Evolutionary conservation across 1,140 invertebrate genomes (phyloP), one percentile per base, ranked within the genome.

Genomic region (Anadara kagoshimensis): DNA sequence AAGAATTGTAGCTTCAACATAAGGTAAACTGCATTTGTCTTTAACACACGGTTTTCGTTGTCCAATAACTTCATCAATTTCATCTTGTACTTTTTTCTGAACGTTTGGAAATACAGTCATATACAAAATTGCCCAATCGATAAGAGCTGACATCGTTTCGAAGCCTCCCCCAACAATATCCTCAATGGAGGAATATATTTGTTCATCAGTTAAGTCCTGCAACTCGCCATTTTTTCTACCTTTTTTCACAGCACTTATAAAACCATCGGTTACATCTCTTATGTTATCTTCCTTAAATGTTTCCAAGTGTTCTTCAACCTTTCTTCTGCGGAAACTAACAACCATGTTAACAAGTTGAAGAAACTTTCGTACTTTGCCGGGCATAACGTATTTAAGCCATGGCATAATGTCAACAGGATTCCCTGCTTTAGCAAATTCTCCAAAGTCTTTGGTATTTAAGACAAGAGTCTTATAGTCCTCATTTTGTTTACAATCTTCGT

Each of bases 131-230:
- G 45, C 43, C 78, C 78, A 79, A 16, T 93, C 91, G 12, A 97
- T 83, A 0, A 95, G 95, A 0, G 94, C 93, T 36, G 95, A 88
- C 0, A 95, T 94, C 0, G 96, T 97, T 82, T 98, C 96, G 20
- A 94, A 91, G 0, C 95, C 95, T 41, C 95, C 96, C 0, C 95
- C 95, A 82, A 95, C 95, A 69, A 97, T 90, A 88, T 98, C 96
- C 20, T 67, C 63, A 22, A 80, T 53, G 14, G 66, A 69, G 69
- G 45, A 43, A 41, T 61, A 47, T 8, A 73, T 69, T 20, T 64
- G 56, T 4, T 20, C 22, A 49, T 61, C 43, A 0, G 53, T 65
- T 18, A 75, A 45, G 5, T 44, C 65, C 22, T 54, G 56, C 5
- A 64, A 43, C 22, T 61, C 49, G 8, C 49, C 22, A 1, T 61